Evolutionary conservation across 2,888 invertebrate genomes (phyloP), one percentile per base, ranked within the genome.

Genomic region (Candidula unifasciata): DNA sequence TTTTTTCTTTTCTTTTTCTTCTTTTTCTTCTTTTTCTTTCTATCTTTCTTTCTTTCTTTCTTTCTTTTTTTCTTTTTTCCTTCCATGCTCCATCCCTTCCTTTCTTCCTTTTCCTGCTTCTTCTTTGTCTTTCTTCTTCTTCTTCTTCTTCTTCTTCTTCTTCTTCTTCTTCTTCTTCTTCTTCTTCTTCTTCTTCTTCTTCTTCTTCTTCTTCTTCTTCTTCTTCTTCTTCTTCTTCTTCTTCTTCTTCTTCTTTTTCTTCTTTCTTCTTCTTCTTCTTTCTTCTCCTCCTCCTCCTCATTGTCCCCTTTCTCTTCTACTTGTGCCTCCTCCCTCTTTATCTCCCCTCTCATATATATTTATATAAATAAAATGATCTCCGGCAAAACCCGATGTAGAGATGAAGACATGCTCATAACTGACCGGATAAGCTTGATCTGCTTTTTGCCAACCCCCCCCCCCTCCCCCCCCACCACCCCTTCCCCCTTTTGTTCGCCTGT

Each of bases 131-230:
- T n/a, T 35, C 79, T 80, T 35, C 77, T 57, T 30, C 77, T 30
- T 77, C 33, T 57, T 77, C 30, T 52, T 57, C 13, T 77, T 77
- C 18, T 57, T 77, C 2, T 57, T 77, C 54, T 37, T 37, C 13
- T 30, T 74, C 18, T 77, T 33, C 54, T 77, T 77, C 54, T 77
- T 57, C n/a, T 44, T 80, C 2, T 80, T 44, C n/a, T 24, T 80
- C 68, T 80, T 35, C 24, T 33, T 66, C 33, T 33, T 64, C 30
- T 64, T 79, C 33, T 35, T 60, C 8, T 60, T 60, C 8, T 60
- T 60, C 8, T 60, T 60, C 8, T 60, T 60, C 8, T 60, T 60
- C 8, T 24, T 60, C 16, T 24, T 13, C 18, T 60, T 16, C 60
- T 60, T 3, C 60, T 16, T 16, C 60, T 60, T 16, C 60, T 16